These are phyloP conservation scores for Lymantria monacha DNA, from an alignment of 2,888 invertebrate genomes.

Conservation along the genomic window DNA sequence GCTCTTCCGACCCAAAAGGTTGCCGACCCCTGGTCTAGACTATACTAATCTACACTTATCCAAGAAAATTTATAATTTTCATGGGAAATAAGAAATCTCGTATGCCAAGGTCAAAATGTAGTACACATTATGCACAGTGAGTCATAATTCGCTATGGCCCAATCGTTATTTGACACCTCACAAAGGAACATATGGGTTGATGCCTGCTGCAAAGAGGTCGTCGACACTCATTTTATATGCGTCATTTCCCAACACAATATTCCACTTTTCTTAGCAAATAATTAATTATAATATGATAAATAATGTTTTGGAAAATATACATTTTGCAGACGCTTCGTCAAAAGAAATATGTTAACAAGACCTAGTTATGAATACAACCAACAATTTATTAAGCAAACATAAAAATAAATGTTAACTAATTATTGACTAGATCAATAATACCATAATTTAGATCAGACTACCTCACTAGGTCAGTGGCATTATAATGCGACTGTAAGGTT, in stretches of 20 bases:
- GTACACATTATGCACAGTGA: conserved; percentile 63
- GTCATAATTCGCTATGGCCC: conserved; percentile 60
- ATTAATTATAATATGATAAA: conserved; percentile 42
- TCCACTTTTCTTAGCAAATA: conserved; percentile 44
- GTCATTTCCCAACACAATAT: conserved; percentile 61
- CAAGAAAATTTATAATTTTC: too few species aligned
- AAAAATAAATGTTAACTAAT: too few species aligned
- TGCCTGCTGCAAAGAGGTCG: conserved; percentile 61
- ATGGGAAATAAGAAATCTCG: too few species aligned
- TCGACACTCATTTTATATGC: conserved; percentile 52
- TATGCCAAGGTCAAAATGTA: too few species aligned
- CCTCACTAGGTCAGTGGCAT: too few species aligned
- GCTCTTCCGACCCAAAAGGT: too few species aligned
- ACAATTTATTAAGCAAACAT: not conserved
- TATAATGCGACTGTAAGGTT: too few species aligned
- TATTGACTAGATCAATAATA: too few species aligned
- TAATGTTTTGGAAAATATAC: conserved; percentile 19
- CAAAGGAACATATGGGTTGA: conserved; percentile 63
- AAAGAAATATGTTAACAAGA: conserved; percentile 10
- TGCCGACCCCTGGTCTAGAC: too few species aligned
- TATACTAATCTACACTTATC: too few species aligned
- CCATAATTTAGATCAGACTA: too few species aligned
- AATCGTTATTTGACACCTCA: conserved; percentile 60
- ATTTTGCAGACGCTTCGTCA: conserved; percentile 6
- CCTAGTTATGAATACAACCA: conserved; percentile 15